A percentile compares a stretch with the other conserved stretches of the same genome.
phyloP scores from a whole-genome alignment of 2,113 vertebrate species.

The Menura novaehollandiae region DNA sequence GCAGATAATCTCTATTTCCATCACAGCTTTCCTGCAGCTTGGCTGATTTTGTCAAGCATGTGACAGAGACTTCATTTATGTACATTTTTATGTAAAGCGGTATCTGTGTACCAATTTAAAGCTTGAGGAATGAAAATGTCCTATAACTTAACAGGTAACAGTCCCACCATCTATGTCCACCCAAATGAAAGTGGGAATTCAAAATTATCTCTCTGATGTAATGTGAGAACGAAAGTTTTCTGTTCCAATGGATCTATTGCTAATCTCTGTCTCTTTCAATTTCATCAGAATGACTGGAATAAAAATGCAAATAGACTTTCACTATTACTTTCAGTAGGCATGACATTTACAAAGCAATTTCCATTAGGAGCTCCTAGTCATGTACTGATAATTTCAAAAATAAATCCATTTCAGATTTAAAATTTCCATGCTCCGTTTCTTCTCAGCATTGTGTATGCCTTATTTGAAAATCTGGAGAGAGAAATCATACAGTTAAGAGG shows the following conservation, averaged over 20 bases:
- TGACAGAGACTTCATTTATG: not conserved
- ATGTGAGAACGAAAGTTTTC: not conserved
- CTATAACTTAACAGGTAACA: not conserved
- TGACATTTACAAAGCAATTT: not conserved
- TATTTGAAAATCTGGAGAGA: not conserved
- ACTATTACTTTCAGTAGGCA: not conserved
- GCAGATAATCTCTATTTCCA: not conserved
- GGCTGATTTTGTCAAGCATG: not conserved
- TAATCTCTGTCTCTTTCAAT: not conserved
- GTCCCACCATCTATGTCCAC: not conserved
- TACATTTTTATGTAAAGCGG: not conserved
- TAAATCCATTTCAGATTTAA: not conserved
- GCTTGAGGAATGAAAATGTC: not conserved
- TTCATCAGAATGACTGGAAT: not conserved
- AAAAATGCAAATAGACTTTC: not conserved
- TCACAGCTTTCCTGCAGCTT: not conserved
- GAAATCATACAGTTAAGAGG: not conserved
- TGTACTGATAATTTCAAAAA: not conserved
- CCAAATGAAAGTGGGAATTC: not conserved
- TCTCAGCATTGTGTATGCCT: not conserved
- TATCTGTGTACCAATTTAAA: not conserved
- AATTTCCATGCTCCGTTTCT: not conserved
- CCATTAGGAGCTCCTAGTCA: not conserved
- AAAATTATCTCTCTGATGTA: not conserved
- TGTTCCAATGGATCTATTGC: not conserved